phyloP scores from a whole-genome alignment of 2,888 invertebrate genomes.

The Aphidoletes aphidimyza region DNA sequence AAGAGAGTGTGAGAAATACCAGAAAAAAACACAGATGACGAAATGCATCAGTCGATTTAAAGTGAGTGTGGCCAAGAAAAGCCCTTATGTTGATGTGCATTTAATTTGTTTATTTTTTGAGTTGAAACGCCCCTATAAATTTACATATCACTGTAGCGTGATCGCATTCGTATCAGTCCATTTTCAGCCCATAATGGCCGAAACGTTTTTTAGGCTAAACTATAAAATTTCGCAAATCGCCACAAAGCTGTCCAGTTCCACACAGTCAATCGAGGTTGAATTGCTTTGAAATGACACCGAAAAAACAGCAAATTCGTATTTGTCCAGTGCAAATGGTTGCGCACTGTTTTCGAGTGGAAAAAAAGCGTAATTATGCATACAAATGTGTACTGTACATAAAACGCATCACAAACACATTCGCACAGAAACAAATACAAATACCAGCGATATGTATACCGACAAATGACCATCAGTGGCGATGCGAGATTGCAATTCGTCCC shows the following conservation, averaged over 20 bases:
- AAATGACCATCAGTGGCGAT: no score
- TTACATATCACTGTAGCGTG: not conserved
- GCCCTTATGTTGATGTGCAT: conserved; percentile 46
- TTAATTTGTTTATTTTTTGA: conserved; percentile 45
- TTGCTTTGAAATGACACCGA: not conserved
- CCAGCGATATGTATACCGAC: no score
- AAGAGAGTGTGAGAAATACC: not conserved
- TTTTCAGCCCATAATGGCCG: not conserved
- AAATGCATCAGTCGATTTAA: conserved; percentile 37
- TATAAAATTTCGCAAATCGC: conserved; percentile 41
- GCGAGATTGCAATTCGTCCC: not conserved
- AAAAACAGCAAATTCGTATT: not conserved
- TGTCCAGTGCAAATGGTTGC: not conserved
- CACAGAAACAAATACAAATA: not conserved
- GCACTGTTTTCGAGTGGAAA: not conserved
- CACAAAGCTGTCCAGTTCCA: not conserved
- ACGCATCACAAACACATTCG: not conserved
- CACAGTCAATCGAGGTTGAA: not conserved
- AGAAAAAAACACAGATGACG: not conserved
- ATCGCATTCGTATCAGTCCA: not conserved
- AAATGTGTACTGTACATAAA: conserved; percentile 15
- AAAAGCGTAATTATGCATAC: conserved; percentile 32
- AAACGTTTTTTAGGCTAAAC: not conserved
- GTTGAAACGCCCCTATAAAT: conserved; percentile 45
- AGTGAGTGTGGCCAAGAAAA: conserved; percentile 43